Base-by-base conservation (phyloP, 1,140 invertebrate species). In the Drosophila trapezifrons region DNA sequence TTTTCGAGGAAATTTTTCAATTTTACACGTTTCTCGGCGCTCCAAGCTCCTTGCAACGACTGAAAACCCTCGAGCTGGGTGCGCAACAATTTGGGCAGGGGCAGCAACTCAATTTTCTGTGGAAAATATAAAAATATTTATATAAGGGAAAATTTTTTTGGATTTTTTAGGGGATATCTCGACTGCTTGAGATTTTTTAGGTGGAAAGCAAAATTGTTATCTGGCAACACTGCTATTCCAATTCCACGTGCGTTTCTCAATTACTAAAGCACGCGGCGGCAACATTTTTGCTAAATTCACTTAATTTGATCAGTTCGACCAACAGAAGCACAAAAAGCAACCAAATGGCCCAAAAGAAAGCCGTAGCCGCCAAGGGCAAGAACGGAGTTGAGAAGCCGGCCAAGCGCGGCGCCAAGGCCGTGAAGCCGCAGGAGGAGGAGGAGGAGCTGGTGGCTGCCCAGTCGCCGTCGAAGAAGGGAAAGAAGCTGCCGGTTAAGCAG, bases 321-420 rank as follows among this genome's bases (percentile, higher is more conserved):
- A 42, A 45, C 12, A 25, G 13, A 51, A 40, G 47, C 35, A 18
- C 27, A 32, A 7, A 51, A 46, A 1, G 18, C 29, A 64, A 35
- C 5, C 20, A 62, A 77, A 86, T 86, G 83, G 83, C 64, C 2
- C 78, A 65, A 43, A 86, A 67, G n/a, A 86, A 87, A 47, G 47
- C 29, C 8, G 71, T 60, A 42, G 66, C 43, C 20, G 52, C 58
- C 25, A 63, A 70, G 52, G 64, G n/a, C 13, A 82, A 81, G 45
- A 86, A 47, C 13, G 51, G 38, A 18, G 49, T 42, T 12, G 62
- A 62, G 20, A 67, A 64, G 35, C 58, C 25, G 4, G 58, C 22
- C 13, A 84, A 84, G 42, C 63, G 72, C 6, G 55, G 55, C 2
- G 58, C 62, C 7, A 83, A 83, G n/a, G 46, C 64, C 0, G 70